phyloP scores from a whole-genome alignment of 2,113 vertebrate genomes.

The Microtus ochrogaster region DNA sequence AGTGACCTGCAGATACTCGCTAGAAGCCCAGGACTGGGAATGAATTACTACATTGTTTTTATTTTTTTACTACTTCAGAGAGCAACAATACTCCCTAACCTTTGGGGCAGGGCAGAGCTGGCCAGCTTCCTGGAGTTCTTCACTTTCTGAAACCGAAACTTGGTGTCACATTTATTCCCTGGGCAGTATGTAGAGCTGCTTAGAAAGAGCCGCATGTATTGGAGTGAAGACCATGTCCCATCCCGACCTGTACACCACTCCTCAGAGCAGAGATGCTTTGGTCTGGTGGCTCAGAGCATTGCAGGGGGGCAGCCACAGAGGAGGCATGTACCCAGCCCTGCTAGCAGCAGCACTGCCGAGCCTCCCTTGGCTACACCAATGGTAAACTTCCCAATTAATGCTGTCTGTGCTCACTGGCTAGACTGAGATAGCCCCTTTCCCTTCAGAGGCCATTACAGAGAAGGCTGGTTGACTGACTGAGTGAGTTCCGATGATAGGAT shows the following conservation, averaged over 20 bases:
- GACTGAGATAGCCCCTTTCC: neutral
- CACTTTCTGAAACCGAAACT: slow-evolving; percentile 21
- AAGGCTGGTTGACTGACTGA: neutral
- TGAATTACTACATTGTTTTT: neutral
- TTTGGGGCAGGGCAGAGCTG: neutral
- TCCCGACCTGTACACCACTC: neutral
- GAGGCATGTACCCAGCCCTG: neutral
- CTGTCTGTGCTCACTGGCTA: neutral
- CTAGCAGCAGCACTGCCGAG: neutral
- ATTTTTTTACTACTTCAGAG: neutral
- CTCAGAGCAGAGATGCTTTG: neutral
- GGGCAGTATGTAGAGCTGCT: neutral
- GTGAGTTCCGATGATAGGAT: neutral
- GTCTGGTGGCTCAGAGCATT: neutral
- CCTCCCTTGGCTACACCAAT: neutral
- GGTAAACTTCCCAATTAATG: neutral
- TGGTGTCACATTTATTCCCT: neutral
- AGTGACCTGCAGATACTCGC: neutral
- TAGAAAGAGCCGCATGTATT: neutral
- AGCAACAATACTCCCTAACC: neutral
- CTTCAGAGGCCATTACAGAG: neutral
- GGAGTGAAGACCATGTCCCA: neutral
- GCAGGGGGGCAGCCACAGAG: neutral
- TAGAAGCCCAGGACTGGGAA: neutral
- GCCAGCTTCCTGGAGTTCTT: neutral